A percentile compares a stretch with the other conserved stretches of the same genome.
phyloP scores from a whole-genome alignment of 1,140 invertebrate species.

The Plectus sambesii region DNA sequence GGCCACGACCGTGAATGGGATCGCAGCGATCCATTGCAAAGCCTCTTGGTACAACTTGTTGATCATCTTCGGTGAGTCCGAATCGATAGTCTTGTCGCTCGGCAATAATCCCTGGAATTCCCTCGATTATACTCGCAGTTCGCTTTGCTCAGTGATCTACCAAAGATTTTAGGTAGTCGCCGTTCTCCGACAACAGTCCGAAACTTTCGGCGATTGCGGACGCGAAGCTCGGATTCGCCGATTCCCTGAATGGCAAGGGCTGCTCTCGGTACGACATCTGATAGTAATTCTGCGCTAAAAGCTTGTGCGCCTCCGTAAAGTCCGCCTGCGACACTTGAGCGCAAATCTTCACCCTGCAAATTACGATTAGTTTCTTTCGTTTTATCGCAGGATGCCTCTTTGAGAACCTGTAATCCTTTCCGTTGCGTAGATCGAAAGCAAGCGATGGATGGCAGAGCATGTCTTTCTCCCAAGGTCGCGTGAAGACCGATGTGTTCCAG shows the following conservation, averaged over 20 bases:
- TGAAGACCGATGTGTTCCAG: slow-evolving; percentile 31
- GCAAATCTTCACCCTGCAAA: slow-evolving; percentile 27
- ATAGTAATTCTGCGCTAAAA: slow-evolving; percentile 32
- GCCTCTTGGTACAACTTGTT: slow-evolving; percentile 31
- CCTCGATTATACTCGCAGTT: no score
- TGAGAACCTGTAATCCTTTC: slow-evolving; percentile 27
- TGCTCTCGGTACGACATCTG: slow-evolving; percentile 26
- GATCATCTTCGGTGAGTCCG: slow-evolving; percentile 18
- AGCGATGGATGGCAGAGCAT: slow-evolving; percentile 37
- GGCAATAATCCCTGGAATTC: no score
- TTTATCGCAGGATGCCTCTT: neutral
- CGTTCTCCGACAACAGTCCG: slow-evolving; percentile 24
- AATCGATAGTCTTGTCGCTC: slow-evolving; percentile 12
- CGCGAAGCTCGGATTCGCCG: slow-evolving; percentile 31
- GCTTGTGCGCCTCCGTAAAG: slow-evolving; percentile 26
- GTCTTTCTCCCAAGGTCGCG: slow-evolving; percentile 32
- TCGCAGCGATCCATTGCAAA: slow-evolving; percentile 22
- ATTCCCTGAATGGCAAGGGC: slow-evolving; percentile 26
- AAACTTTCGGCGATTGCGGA: slow-evolving; percentile 29
- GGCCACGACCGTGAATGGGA: slow-evolving; percentile 24
- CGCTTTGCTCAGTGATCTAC: slow-evolving; percentile 14
- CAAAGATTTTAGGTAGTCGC: slow-evolving; percentile 26
- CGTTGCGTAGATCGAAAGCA: slow-evolving; percentile 31
- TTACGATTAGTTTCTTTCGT: neutral
- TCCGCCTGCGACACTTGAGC: slow-evolving; percentile 27